Evolutionary conservation across 1,140 invertebrate genomes (phyloP).

Genomic region (Drosophila ohnishii): DNA sequence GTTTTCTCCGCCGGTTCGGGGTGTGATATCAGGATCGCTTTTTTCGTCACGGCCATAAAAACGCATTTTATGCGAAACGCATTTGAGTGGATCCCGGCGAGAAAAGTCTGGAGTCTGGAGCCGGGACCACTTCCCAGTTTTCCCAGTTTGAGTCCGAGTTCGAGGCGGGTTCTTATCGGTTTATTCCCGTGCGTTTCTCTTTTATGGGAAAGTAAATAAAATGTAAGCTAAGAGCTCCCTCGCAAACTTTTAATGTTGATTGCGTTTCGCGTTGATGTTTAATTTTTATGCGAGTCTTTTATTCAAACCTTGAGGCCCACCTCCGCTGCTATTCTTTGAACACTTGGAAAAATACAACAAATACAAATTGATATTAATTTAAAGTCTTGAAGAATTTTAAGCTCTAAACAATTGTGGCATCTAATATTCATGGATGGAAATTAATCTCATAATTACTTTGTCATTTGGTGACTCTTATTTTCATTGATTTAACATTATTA

Average conservation of each 20-base stretch:
- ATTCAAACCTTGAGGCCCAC: constrained; percentile 25
- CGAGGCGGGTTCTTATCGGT: constrained; percentile 38
- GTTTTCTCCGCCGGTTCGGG: constrained; percentile 17
- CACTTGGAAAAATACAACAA: constrained; percentile 4
- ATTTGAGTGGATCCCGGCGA: constrained; percentile 67
- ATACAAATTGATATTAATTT: too few relatives aligned
- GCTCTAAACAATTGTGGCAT: neutral
- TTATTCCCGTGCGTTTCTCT: constrained; percentile 54
- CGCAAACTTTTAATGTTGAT: constrained; percentile 79
- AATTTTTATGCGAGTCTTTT: constrained; percentile 69
- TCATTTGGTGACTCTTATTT: too few relatives aligned
- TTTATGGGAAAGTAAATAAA: constrained; percentile 80
- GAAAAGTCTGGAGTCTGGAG: constrained; percentile 37
- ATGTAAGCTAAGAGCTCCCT: constrained; percentile 55
- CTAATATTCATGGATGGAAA: too few relatives aligned
- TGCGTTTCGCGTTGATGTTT: constrained; percentile 75
- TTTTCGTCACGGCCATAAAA: constrained; percentile 79
- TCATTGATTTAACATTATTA: too few relatives aligned
- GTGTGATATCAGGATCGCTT: constrained; percentile 55
- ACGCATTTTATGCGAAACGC: constrained; percentile 81
- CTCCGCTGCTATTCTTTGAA: neutral
- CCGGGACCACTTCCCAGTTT: constrained; percentile 1
- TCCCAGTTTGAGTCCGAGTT: constrained; percentile 17
- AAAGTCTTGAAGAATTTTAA: neutral
- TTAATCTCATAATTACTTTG: too few relatives aligned